Conservation (phyloP, 2,113 vertebrate species). For the Eupsittula cactorum region DNA sequence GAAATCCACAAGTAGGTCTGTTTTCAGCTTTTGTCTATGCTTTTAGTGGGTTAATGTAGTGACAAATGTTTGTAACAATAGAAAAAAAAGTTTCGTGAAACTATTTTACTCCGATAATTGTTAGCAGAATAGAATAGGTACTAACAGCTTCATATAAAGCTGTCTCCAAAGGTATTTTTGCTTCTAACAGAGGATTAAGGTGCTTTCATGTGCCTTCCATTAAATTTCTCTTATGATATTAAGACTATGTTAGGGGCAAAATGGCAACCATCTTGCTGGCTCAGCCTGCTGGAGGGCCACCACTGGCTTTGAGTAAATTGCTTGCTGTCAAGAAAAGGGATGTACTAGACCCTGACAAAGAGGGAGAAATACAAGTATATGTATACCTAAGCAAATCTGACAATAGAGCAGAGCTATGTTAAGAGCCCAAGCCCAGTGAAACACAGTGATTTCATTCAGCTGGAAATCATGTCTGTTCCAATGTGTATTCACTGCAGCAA, state of each 20-base stretch:
- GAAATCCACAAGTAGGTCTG: background rate
- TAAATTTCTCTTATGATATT: background rate
- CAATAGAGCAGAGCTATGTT: constrained; percentile 2
- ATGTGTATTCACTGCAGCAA: constrained; percentile 21
- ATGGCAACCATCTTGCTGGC: background rate
- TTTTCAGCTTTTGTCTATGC: background rate
- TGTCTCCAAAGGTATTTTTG: background rate
- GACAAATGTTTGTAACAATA: background rate
- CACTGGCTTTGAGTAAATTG: background rate
- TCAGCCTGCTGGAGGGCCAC: background rate
- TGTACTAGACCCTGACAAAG: background rate
- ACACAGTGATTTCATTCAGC: constrained; percentile 24
- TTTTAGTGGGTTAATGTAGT: background rate
- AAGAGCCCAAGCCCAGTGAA: background rate
- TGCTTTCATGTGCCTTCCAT: background rate
- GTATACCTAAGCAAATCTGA: constrained; percentile 30
- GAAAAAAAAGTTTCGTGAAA: background rate
- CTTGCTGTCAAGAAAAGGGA: constrained; percentile 23
- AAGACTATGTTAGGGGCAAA: background rate
- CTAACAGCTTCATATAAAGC: background rate
- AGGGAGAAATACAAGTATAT: background rate
- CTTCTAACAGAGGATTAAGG: constrained; percentile 19
- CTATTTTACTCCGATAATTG: background rate
- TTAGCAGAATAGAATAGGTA: background rate
- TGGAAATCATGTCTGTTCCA: constrained; percentile 53